A percentile compares a stretch with the other conserved stretches of the same genome.
Conservation (phyloP, 2,888 invertebrate species). For the Eucriotettix oculatus region DNA sequence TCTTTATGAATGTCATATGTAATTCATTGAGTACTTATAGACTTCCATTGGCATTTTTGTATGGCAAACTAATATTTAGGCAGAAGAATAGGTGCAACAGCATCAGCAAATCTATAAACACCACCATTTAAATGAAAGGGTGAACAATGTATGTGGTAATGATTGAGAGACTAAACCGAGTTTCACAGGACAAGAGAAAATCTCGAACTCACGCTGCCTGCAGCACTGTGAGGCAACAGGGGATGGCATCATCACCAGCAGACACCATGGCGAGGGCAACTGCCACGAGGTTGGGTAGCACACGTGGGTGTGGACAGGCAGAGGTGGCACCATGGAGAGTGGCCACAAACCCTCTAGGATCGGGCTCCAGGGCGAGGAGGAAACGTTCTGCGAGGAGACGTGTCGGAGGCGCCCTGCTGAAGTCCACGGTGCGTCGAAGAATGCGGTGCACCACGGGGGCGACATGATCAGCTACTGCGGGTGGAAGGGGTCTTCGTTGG, state of each 20-base stretch:
- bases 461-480: slow-evolving; percentile 47
- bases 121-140: too few relatives aligned
- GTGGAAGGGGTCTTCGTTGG: slow-evolving; percentile 46
- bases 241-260: slow-evolving; percentile 24
- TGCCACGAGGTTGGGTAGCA: slow-evolving; percentile 62
- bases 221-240: slow-evolving; percentile 29
- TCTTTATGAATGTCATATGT: too few relatives aligned
- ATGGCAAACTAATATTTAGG: too few relatives aligned
- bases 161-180: too few relatives aligned
- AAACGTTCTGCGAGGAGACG: neutral
- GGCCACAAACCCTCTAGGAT: neutral
- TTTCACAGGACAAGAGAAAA: too few relatives aligned
- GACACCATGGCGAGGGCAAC: slow-evolving; percentile 58
- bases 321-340: slow-evolving; percentile 55
- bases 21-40: too few relatives aligned
- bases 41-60: too few relatives aligned
- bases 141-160: too few relatives aligned
- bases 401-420: neutral
- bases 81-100: too few relatives aligned
- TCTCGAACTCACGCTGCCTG: slow-evolving; percentile 27
- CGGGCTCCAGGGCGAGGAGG: neutral
- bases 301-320: slow-evolving; percentile 60
- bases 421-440: slow-evolving; percentile 54
- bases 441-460: slow-evolving; percentile 60
- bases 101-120: too few relatives aligned